phyloP scores from a whole-genome alignment of 30 jellyfish, hydroid and myxozoan genomes.

The Hydra vulgaris region DNA sequence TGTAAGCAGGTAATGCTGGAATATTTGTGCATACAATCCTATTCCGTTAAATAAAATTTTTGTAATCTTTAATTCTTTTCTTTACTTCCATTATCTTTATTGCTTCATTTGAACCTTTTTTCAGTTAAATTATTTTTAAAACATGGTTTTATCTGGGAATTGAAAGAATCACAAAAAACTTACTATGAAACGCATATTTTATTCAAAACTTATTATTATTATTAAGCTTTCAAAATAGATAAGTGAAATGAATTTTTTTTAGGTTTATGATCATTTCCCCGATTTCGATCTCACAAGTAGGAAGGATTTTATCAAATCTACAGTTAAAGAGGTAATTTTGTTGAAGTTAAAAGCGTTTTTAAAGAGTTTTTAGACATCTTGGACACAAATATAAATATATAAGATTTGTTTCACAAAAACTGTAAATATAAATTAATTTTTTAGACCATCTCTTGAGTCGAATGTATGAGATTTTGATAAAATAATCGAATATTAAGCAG shows the following conservation, averaged over 20 bases:
- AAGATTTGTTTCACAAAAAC: neutral
- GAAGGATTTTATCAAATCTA: slow-evolving; percentile 56
- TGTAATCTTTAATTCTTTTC: neutral
- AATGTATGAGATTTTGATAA: neutral
- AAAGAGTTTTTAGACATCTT: neutral
- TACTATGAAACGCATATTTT: no score
- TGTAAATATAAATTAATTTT: no score
- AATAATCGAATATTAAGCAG: neutral
- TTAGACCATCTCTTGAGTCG: neutral
- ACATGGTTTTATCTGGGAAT: no score
- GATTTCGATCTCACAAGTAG: slow-evolving; percentile 61
- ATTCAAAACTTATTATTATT: no score
- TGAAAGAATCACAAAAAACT: no score
- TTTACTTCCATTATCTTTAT: neutral
- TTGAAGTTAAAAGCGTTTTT: neutral
- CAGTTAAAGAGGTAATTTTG: slow-evolving; percentile 54
- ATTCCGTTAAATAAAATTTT: neutral
- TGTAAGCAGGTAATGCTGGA: slow-evolving; percentile 46
- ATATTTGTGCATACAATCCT: neutral
- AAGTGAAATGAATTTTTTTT: slow-evolving; percentile 8
- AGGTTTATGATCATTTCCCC: slow-evolving; percentile 71
- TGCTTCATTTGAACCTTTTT: neutral
- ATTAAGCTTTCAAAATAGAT: no score
- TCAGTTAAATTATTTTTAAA: no score
- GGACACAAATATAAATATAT: no score